Conservation (phyloP, 2,888 invertebrate species). For the Rhodophaea formosa region DNA sequence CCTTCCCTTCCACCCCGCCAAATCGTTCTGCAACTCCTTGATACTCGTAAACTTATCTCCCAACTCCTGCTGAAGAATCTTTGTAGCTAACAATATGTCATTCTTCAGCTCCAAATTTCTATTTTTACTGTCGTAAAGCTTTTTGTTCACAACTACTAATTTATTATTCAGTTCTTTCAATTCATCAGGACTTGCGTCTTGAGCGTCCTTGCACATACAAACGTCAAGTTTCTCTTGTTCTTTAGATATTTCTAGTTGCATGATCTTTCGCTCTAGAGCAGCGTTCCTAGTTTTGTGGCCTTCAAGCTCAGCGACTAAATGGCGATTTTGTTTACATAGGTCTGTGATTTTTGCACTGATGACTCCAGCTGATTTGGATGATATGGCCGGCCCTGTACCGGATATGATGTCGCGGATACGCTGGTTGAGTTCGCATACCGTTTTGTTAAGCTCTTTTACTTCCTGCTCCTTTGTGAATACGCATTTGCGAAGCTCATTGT, state of each 20-base stretch:
- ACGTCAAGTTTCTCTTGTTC: constrained; percentile 58
- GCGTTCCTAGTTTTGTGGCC: constrained; percentile 81
- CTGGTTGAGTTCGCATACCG: constrained; percentile 64
- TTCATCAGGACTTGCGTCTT: constrained; percentile 64
- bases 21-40: constrained; percentile 78
- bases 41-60: constrained; percentile 86
- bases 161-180: constrained; percentile 83
- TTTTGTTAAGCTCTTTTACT: constrained; percentile 65
- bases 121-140: constrained; percentile 86
- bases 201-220: constrained; percentile 68
- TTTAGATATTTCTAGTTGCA: constrained; percentile 64
- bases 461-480: constrained; percentile 71
- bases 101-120: constrained; percentile 85
- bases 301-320: constrained; percentile 83
- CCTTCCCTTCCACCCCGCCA: constrained; percentile 87
- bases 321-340: constrained; percentile 84
- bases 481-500: constrained; percentile 76
- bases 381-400: constrained; percentile 67
- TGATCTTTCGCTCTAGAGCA: constrained; percentile 73
- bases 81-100: constrained; percentile 86
- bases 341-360: constrained; percentile 85
- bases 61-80: constrained; percentile 87
- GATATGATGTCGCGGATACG: constrained; percentile 77
- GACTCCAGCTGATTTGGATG: constrained; percentile 75
- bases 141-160: constrained; percentile 79